Evolutionary conservation across 2,113 vertebrate genomes (phyloP), one percentile per base, ranked within the genome.

Genomic region (Abramis brama): DNA sequence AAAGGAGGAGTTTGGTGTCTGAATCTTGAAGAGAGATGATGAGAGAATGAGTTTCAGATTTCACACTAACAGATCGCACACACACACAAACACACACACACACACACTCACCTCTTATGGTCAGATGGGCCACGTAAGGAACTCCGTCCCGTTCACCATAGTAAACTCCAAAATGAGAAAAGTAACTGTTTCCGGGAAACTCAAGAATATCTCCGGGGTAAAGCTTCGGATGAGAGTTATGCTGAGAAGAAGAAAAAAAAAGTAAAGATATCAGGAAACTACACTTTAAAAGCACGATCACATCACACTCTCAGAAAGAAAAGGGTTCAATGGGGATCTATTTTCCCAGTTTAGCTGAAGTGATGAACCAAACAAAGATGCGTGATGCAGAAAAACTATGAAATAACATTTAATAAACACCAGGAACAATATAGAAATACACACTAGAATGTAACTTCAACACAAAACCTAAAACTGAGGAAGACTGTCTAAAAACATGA

Each of bases 201-300:
- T 96, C 95, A 60, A 96, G 71, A 23, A 96, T 94, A 91, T 96
- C 95, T 45, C 95, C 95, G 0, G 94, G 95, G 89, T 90, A 94
- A 27, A 93, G 8, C 83, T 92, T 36, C 2, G 90, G 94, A 0
- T 21, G 79, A 60, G 94, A 93, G 82, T 89, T 71, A 45, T 59
- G 89, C 95, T 95, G 87, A 60, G 10, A 55, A 33, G 47, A 47
- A 27, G 10, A 75, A 6, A 60, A 52, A 60, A 52, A 21, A 52
- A 74, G 77, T 11, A 11, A 60, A 71, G 19, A 71, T n/a, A n/a
- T 43, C 36, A 71, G 11, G 33, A 23, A 71, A 39, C 33, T 21
- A 36, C 30, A 36, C 36, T 70, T 70, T 2, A 70, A 70, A 10
- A 36, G 9, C 68, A 43, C 0, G 5, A 71, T n/a, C 33, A 23